A percentile compares a stretch with the other conserved stretches of the same genome.
phyloP scores from a whole-genome alignment of 2,113 vertebrate genomes.

The Chaetura pelagica region DNA sequence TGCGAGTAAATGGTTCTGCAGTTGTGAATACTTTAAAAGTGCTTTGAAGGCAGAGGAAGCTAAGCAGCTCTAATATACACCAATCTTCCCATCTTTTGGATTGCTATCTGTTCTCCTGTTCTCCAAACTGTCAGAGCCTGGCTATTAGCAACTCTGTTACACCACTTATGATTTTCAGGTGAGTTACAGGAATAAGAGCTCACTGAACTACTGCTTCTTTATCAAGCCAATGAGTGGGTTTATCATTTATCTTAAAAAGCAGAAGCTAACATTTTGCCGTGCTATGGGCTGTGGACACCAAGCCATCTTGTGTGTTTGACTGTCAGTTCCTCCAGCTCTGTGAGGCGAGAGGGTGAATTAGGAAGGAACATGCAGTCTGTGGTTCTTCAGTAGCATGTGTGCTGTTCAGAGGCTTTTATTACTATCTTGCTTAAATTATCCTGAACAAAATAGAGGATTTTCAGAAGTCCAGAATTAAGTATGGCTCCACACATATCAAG shows the following conservation, averaged over 20 bases:
- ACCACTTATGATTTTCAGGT: neutral
- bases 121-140: neutral
- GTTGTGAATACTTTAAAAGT: neutral
- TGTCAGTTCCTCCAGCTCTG: neutral
- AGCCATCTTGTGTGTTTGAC: neutral
- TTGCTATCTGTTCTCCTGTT: neutral
- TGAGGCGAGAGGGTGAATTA: neutral
- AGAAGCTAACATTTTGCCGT: neutral
- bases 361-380: neutral
- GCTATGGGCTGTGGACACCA: neutral
- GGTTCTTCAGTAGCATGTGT: neutral
- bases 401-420: conserved; percentile 1
- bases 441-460: neutral
- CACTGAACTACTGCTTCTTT: neutral
- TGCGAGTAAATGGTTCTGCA: neutral
- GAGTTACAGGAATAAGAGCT: neutral
- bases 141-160: neutral
- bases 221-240: neutral
- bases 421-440: neutral
- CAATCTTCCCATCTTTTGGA: neutral
- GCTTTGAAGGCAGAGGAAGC: conserved; percentile 3
- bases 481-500: neutral
- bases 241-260: neutral
- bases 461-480: neutral
- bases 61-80: neutral